Evolutionary conservation across 2,888 invertebrate genomes (phyloP).

Genomic region (Hoplodrina blanda): DNA sequence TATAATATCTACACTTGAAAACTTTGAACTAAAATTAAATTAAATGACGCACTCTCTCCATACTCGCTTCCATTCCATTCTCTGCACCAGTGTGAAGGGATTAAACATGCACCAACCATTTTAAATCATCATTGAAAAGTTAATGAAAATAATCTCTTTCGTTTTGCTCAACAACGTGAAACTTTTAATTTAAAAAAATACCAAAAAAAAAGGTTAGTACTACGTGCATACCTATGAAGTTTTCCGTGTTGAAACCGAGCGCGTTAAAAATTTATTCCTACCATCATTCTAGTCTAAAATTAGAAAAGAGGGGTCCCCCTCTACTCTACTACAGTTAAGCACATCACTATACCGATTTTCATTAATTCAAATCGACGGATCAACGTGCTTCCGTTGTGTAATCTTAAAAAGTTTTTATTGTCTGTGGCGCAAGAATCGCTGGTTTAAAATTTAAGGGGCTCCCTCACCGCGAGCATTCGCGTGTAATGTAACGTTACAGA

Average conservation of each 20-base stretch:
- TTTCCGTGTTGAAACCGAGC: conserved; percentile 49
- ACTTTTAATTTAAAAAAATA: conserved; percentile 58
- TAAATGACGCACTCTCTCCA: background rate
- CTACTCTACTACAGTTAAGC: conserved; percentile 55
- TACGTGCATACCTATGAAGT: conserved; percentile 54
- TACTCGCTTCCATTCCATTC: background rate
- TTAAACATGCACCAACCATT: conserved; percentile 14
- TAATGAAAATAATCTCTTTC: conserved; percentile 43
- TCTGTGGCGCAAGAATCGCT: conserved; percentile 9
- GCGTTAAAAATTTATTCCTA: conserved; percentile 62
- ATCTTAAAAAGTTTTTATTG: conserved; percentile 22
- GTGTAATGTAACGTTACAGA: no score
- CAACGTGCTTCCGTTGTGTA: conserved; percentile 33
- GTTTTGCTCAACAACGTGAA: conserved; percentile 41
- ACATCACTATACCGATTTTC: conserved; percentile 58
- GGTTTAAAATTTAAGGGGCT: no score
- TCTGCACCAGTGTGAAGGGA: background rate
- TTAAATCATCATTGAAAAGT: conserved; percentile 34
- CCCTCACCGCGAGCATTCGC: no score
- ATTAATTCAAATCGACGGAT: conserved; percentile 55
- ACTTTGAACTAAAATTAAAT: background rate
- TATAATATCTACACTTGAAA: background rate
- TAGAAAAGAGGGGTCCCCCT: conserved; percentile 51
- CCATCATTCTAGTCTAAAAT: conserved; percentile 62
- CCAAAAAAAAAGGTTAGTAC: conserved; percentile 43